Evolutionary conservation across 1,140 invertebrate genomes (phyloP).

Genomic region (Philotrypesis tridentata): DNA sequence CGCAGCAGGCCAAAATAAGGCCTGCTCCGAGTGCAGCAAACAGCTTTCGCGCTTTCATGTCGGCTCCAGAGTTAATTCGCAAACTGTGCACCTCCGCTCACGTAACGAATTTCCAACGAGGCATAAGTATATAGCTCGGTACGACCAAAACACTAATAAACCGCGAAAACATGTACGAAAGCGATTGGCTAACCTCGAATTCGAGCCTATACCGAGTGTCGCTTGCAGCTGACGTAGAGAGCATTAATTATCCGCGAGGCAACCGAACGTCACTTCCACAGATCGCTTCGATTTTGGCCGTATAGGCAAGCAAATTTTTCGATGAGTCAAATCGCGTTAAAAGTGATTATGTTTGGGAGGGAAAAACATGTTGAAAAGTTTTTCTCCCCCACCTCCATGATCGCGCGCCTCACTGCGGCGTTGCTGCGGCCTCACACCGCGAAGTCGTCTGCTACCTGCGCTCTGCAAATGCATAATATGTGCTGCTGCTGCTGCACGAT

Average conservation of each 20-base stretch:
- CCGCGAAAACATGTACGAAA: background rate
- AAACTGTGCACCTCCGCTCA: background rate
- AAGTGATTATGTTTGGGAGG: background rate
- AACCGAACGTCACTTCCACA: slow-evolving; percentile 10
- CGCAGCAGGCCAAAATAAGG: slow-evolving; percentile 65
- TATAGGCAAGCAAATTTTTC: background rate
- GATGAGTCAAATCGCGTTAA: background rate
- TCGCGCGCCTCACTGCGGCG: background rate
- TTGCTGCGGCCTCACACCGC: background rate
- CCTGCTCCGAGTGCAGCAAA: slow-evolving; percentile 67
- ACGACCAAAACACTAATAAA: background rate
- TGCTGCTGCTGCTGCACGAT: no score
- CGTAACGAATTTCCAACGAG: background rate
- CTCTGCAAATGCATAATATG: no score
- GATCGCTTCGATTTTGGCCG: background rate
- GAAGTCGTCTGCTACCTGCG: background rate
- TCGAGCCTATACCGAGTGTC: background rate
- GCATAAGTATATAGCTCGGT: background rate
- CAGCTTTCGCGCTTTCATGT: slow-evolving; percentile 67
- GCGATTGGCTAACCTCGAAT: background rate
- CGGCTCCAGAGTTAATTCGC: background rate
- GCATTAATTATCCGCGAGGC: background rate
- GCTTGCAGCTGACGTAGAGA: background rate
- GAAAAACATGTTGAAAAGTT: slow-evolving; percentile 34
- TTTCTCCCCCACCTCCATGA: background rate